Evolutionary conservation across 2,888 invertebrate species (phyloP).

Genomic region (Dastarcus helophoroides): DNA sequence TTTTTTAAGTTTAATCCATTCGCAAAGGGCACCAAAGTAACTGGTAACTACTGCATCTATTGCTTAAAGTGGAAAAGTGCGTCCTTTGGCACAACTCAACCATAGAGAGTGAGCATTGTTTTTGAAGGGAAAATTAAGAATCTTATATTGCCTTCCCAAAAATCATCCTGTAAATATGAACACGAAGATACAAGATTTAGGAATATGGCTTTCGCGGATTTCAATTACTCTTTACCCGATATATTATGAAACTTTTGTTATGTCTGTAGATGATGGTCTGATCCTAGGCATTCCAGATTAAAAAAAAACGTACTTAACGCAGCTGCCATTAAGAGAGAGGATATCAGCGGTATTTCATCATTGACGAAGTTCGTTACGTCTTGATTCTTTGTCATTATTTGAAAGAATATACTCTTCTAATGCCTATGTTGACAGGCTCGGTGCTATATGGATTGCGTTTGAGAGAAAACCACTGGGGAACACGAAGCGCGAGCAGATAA

Average conservation of each 20-base stretch:
- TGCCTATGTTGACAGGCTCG: slow-evolving; percentile 53
- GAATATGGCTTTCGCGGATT: slow-evolving; percentile 75
- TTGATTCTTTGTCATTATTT: slow-evolving; percentile 87
- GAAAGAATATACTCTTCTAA: slow-evolving; percentile 78
- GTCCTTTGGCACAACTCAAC: slow-evolving; percentile 58
- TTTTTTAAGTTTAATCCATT: too few relatives aligned
- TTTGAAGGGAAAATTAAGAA: slow-evolving; percentile 99
- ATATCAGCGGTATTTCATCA: too few relatives aligned
- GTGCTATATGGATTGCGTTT: slow-evolving; percentile 50
- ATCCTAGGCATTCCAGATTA: slow-evolving; percentile 81
- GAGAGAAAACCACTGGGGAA: slow-evolving; percentile 26
- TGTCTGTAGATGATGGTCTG: slow-evolving; percentile 86
- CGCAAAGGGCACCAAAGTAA: too few relatives aligned
- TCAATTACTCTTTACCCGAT: slow-evolving; percentile 50
- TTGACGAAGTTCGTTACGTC: too few relatives aligned
- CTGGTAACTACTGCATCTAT: too few relatives aligned
- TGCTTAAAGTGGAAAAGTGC: slow-evolving; percentile 62
- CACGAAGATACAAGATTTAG: slow-evolving; percentile 73
- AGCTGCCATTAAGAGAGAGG: slow-evolving; percentile 75
- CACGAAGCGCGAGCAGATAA: slow-evolving; percentile 26
- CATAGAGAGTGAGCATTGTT: slow-evolving; percentile 85
- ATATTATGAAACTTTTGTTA: slow-evolving; percentile 54
- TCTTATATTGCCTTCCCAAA: slow-evolving; percentile 87
- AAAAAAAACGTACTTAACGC: slow-evolving; percentile 80
- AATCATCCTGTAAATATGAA: slow-evolving; percentile 92